Base-by-base conservation (phyloP, 2,113 vertebrate genomes). In the Oceanodroma tethys region DNA sequence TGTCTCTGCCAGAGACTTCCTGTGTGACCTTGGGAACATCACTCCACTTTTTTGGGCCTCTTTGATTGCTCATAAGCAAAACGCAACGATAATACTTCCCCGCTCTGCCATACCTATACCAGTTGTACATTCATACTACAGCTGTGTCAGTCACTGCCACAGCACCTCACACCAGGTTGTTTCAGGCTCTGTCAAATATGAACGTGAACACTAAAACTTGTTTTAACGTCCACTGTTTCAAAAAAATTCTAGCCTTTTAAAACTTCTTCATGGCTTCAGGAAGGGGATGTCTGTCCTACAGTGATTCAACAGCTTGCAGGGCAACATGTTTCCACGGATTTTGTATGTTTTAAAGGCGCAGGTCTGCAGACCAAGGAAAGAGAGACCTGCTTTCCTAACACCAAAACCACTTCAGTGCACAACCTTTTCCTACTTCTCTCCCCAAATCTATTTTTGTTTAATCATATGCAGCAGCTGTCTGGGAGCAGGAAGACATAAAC, bases 81-180 rank as follows among this genome's bases (percentile, higher is more conserved):
- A 42, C 0, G 1, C 0, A 0, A 42, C 12, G 10, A 70, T 58
- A 52, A 27, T n/a, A 66, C 10, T 71, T 84, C 34, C 17, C 32
- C 6, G 8, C 29, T 32, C 48, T n/a, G 19, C 18, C 45, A 6
- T 62, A 72, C 25, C 18, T 62, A 23, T 13, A 45, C 6, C 15
- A 55, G 45, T 34, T 30, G 5, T 42, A 88, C 84, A 81, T 38
- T 66, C 29, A 68, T 13, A 40, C 21, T 3, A 2, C 23, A 59
- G 15, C 21, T 65, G 16, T n/a, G 6, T 21, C 60, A 52, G 16
- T 42, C 45, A 40, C 25, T 65, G 42, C 38, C 6, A 2, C 16
- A 66, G 32, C 22, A 74, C 15, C 23, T 86, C 6, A 3, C 30
- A 59, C 10, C 29, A 53, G 6, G 4, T 40, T 76, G 40, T 48